A percentile compares a stretch with the other conserved stretches of the same genome.
Evolutionary conservation across 2,888 invertebrate species (phyloP).

Genomic region (Neocrepidodera transversa): DNA sequence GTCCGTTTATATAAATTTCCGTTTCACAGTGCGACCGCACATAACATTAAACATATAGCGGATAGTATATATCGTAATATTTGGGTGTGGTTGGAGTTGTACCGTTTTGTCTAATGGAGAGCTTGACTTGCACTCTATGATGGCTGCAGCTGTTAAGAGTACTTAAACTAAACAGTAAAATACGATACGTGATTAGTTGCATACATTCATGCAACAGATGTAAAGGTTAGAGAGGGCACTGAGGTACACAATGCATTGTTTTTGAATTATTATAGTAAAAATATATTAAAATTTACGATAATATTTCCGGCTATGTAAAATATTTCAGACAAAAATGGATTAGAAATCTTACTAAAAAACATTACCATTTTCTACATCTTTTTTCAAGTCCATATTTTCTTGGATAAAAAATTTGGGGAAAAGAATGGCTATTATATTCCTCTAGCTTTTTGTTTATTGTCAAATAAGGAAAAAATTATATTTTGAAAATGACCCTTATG

Average conservation of each 20-base stretch:
- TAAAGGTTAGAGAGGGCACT: conserved; percentile 7
- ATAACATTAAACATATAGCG: conserved; percentile 14
- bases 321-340: too few species aligned
- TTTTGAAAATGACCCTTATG: too few species aligned
- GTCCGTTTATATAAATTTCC: too few species aligned
- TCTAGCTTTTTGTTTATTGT: too few species aligned
- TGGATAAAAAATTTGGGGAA: too few species aligned
- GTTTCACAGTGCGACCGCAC: neutral
- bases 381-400: too few species aligned
- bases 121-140: conserved; percentile 13
- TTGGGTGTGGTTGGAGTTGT: conserved; percentile 31
- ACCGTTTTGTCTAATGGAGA: conserved; percentile 30
- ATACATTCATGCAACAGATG: conserved; percentile 13
- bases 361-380: too few species aligned
- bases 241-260: conserved; percentile 1
- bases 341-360: too few species aligned
- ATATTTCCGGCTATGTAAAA: too few species aligned
- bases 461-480: too few species aligned
- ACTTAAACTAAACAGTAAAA: neutral
- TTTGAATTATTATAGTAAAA: neutral
- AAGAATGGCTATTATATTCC: too few species aligned
- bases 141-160: conserved; percentile 9
- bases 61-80: conserved; percentile 30
- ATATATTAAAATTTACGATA: too few species aligned
- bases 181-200: conserved; percentile 2